Conservation (phyloP, 2,797 vertebrate species). For the Cossypha caffra region DNA sequence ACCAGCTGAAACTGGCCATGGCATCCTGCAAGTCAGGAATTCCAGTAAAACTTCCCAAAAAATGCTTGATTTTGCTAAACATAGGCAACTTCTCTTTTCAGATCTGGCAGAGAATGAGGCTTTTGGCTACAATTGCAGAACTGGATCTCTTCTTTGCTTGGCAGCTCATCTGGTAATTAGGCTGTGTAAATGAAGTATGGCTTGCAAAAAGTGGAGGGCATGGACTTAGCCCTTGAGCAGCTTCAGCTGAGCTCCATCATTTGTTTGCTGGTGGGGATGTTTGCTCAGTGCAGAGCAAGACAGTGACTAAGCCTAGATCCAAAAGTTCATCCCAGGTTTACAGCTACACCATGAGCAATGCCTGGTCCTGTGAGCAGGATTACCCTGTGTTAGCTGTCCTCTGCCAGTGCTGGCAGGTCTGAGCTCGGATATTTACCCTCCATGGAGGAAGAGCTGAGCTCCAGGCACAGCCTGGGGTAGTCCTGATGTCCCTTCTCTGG, state of each 20-base stretch:
- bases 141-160: neutral
- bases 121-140: neutral
- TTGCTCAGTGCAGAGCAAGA: neutral
- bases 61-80: neutral
- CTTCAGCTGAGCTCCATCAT: neutral
- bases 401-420: neutral
- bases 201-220: neutral
- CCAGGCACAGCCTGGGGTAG: accelerated
- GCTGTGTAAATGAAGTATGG: neutral
- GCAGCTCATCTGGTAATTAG: neutral
- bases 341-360: neutral
- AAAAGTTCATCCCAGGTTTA: neutral
- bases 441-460: neutral
- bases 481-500: neutral
- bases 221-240: neutral
- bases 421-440: neutral
- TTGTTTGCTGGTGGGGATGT: neutral
- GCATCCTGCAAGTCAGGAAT: neutral
- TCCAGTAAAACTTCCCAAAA: neutral
- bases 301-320: neutral
- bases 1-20: neutral
- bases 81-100: neutral
- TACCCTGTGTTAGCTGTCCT: neutral
- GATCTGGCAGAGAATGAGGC: neutral
- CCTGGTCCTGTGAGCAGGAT: neutral